Percentiles rank a stretch among this genome's conserved stretches.
Conservation (phyloP, 2,113 vertebrate species). For the Menura novaehollandiae region DNA sequence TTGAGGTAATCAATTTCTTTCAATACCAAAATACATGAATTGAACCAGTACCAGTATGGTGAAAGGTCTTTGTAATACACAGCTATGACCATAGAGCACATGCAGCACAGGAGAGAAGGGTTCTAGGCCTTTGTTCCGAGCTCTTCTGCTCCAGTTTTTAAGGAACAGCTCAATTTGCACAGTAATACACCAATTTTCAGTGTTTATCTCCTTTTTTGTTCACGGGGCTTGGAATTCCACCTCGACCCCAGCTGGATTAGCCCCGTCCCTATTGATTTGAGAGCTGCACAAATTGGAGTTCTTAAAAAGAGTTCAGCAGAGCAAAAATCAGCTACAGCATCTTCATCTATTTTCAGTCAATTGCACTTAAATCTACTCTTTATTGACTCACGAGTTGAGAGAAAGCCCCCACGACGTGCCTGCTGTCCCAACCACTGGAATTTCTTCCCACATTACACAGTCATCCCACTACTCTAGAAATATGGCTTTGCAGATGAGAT, state of each 20-base stretch:
- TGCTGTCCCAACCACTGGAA: not conserved
- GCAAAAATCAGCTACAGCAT: conserved; percentile 63
- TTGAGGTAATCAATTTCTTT: conserved; percentile 81
- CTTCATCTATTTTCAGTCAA: conserved; percentile 73
- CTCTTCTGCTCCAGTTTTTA: conserved; percentile 55
- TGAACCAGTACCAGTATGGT: conserved; percentile 83
- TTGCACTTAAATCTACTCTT: conserved; percentile 79
- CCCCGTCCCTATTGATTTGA: not conserved
- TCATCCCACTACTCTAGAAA: conserved; percentile 32
- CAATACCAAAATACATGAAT: conserved; percentile 67
- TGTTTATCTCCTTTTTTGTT: not conserved
- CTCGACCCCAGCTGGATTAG: not conserved
- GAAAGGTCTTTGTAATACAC: conserved; percentile 81
- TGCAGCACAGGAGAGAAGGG: conserved; percentile 54
- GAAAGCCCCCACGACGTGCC: not conserved
- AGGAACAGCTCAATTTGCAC: conserved; percentile 59
- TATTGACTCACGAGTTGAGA: not conserved
- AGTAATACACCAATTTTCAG: not conserved
- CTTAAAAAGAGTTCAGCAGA: conserved; percentile 82
- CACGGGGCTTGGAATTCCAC: not conserved
- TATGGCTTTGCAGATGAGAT: conserved; percentile 59
- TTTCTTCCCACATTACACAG: not conserved
- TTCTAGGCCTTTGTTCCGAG: conserved; percentile 1
- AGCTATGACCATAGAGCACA: conserved; percentile 55
- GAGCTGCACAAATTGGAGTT: conserved; percentile 66